Conservation (phyloP, 2,113 vertebrate species). For the Mesitornis unicolor region DNA sequence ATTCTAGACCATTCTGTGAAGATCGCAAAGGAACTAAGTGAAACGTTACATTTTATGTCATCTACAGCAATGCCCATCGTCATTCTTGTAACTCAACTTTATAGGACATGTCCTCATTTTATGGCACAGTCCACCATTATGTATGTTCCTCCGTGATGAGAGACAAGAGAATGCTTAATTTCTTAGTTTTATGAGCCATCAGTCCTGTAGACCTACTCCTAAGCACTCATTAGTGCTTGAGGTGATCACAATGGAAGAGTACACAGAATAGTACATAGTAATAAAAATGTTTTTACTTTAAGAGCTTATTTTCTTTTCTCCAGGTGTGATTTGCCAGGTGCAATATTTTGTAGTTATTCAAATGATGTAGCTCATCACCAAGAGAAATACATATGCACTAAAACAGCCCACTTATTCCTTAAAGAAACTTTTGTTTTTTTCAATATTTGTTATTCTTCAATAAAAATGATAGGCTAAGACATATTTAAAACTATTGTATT, state of each 20-base stretch:
- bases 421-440: neutral
- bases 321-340: neutral
- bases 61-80: neutral
- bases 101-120: neutral
- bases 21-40: neutral
- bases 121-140: neutral
- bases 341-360: neutral
- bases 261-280: neutral
- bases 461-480: neutral
- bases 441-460: neutral
- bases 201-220: neutral
- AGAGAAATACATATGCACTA: neutral
- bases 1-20: neutral
- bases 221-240: neutral
- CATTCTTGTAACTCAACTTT: neutral
- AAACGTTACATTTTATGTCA: neutral
- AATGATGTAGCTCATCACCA: neutral
- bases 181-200: neutral
- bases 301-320: neutral
- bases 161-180: neutral
- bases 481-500: neutral
- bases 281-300: neutral
- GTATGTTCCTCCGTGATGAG: neutral
- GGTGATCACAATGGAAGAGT: neutral
- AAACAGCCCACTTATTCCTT: neutral